Evolutionary conservation across 2,113 vertebrate species (phyloP).

Genomic region (Ramphastos sulfuratus): DNA sequence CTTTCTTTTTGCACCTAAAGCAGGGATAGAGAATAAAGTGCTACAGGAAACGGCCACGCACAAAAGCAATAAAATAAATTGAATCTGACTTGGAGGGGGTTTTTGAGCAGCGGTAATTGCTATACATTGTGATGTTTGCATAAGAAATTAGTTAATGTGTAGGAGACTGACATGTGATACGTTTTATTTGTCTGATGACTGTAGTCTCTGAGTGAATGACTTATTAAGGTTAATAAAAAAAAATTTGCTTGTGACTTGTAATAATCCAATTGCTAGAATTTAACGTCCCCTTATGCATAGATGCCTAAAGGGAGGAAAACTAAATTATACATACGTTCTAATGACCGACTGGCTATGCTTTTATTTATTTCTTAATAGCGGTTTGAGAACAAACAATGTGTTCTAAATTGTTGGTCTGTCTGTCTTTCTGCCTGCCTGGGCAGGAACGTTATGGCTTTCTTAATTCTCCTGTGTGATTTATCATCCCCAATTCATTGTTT

Average conservation of each 20-base stretch:
- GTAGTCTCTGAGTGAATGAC: constrained; percentile 81
- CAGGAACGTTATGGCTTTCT: constrained; percentile 80
- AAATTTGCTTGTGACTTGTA: constrained; percentile 79
- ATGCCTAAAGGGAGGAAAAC: constrained; percentile 74
- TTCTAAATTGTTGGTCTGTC: constrained; percentile 81
- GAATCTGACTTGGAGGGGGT: constrained; percentile 76
- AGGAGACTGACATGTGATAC: constrained; percentile 78
- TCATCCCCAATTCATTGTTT: constrained; percentile 85
- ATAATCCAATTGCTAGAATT: constrained; percentile 82
- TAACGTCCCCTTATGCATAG: constrained; percentile 77
- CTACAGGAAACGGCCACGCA: constrained; percentile 74
- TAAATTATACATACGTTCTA: constrained; percentile 78
- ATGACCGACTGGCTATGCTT: constrained; percentile 77
- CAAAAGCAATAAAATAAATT: constrained; percentile 82
- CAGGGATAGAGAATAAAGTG: constrained; percentile 59
- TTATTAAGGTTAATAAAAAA: constrained; percentile 86
- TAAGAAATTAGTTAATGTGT: constrained; percentile 84
- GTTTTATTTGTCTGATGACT: constrained; percentile 81
- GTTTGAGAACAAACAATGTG: constrained; percentile 79
- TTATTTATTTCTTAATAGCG: constrained; percentile 75
- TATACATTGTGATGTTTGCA: constrained; percentile 83
- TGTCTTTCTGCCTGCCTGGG: constrained; percentile 82
- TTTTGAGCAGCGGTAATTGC: constrained; percentile 80
- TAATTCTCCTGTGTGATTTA: constrained; percentile 83
- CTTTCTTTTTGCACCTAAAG: constrained; percentile 59